Evolutionary conservation across 2,888 invertebrate species (phyloP).

Genomic region (Drosophila pegasa): DNA sequence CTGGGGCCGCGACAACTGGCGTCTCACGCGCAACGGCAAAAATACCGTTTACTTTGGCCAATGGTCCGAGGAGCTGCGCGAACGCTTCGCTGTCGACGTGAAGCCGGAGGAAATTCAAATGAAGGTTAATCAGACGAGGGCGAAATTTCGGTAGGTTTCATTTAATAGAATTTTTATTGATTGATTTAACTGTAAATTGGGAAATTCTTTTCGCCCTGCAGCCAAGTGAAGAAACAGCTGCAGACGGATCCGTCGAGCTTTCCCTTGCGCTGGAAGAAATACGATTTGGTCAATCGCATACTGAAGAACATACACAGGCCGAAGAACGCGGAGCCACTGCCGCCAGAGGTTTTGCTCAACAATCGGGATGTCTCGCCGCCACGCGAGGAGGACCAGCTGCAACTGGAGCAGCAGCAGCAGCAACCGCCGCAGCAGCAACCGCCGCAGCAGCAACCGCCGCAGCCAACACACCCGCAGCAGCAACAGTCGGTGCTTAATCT

Average conservation of each 20-base stretch:
- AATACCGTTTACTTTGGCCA: constrained; percentile 79
- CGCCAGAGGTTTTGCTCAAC: constrained; percentile 74
- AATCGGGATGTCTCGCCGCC: constrained; percentile 80
- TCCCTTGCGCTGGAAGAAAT: constrained; percentile 77
- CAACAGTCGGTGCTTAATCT: constrained; percentile 40
- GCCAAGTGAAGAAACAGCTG: constrained; percentile 61
- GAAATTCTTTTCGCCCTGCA: neutral
- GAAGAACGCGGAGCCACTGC: constrained; percentile 81
- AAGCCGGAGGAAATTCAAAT: constrained; percentile 81
- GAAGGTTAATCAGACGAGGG: constrained; percentile 82
- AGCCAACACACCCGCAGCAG: constrained; percentile 12
- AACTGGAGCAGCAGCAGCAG: constrained; percentile 21
- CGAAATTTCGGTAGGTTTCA: constrained; percentile 76
- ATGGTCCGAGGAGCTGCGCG: constrained; percentile 78
- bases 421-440: constrained; percentile 19
- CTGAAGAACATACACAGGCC: constrained; percentile 80
- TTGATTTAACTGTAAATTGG: neutral
- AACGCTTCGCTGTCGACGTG: constrained; percentile 75
- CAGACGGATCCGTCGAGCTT: constrained; percentile 61
- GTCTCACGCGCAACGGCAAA: constrained; percentile 78
- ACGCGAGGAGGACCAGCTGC: constrained; percentile 52
- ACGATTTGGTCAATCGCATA: constrained; percentile 75
- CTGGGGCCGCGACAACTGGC: constrained; percentile 83
- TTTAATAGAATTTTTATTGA: neutral
- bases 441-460: constrained; percentile 31